phyloP scores from a whole-genome alignment of 2,113 vertebrate genomes.

The Seriola aureovittata region DNA sequence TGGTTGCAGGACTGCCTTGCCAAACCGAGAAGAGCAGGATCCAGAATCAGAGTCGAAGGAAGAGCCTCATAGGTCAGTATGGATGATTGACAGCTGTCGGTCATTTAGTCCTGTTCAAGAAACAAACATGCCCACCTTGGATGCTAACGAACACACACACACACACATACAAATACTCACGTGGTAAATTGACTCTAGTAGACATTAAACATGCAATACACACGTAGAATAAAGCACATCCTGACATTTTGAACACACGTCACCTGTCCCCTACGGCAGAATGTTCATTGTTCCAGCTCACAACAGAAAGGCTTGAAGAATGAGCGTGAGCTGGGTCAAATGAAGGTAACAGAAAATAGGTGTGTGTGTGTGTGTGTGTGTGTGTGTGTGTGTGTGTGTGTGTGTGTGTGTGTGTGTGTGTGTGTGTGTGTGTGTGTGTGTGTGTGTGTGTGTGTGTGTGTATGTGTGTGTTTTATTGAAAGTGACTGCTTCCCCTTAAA shows the following conservation, averaged over 20 bases:
- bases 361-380: slow-evolving; percentile 29
- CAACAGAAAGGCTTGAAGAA: slow-evolving; percentile 72
- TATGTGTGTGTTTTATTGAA: slow-evolving; percentile 55
- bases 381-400: slow-evolving; percentile 15
- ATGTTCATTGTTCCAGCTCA: slow-evolving; percentile 61
- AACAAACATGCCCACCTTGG: slow-evolving; percentile 11
- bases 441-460: slow-evolving; percentile 35
- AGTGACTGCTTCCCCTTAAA: slow-evolving; percentile 66
- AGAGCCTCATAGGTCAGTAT: slow-evolving; percentile 92
- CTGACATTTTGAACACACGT: slow-evolving; percentile 57
- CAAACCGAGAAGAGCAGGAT: slow-evolving; percentile 97
- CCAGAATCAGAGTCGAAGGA: slow-evolving; percentile 92
- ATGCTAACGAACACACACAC: slow-evolving; percentile 10
- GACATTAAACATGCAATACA: slow-evolving; percentile 15
- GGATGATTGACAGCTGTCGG: slow-evolving; percentile 27
- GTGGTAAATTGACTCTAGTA: background rate
- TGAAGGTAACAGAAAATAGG: slow-evolving; percentile 64
- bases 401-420: slow-evolving; percentile 41
- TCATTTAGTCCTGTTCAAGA: background rate
- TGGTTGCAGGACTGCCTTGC: slow-evolving; percentile 92
- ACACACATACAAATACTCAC: too few relatives aligned
- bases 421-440: slow-evolving; percentile 32
- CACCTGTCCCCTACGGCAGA: slow-evolving; percentile 35
- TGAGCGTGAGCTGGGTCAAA: slow-evolving; percentile 64
- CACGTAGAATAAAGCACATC: slow-evolving; percentile 25